Evolutionary conservation across 2,888 invertebrate genomes (phyloP).

Genomic region (Drosophila histrio): DNA sequence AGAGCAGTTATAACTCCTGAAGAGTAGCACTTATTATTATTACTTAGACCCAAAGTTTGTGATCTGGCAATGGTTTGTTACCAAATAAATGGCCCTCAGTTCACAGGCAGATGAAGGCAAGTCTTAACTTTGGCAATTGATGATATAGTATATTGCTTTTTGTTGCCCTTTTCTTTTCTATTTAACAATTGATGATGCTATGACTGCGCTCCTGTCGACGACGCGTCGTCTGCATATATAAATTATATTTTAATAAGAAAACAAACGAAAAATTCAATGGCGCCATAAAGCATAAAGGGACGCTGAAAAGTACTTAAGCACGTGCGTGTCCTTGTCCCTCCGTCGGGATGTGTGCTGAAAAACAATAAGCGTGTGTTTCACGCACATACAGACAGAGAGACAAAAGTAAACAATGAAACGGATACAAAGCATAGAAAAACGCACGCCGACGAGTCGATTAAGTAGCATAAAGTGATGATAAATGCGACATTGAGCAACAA

Average conservation of each 20-base stretch:
- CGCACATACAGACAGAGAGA: conserved; percentile 28
- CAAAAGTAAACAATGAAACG: conserved; percentile 69
- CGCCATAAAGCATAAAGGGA: conserved; percentile 78
- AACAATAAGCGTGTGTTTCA: conserved; percentile 67
- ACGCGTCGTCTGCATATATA: conserved; percentile 62
- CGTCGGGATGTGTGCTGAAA: conserved; percentile 40
- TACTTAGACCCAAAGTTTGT: conserved; percentile 7
- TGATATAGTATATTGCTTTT: conserved; percentile 28
- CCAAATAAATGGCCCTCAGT: conserved; percentile 18
- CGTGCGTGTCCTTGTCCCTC: conserved; percentile 38
- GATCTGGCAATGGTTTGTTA: conserved; percentile 10
- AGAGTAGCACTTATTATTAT: conserved; percentile 19
- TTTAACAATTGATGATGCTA: conserved; percentile 72
- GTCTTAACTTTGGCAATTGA: conserved; percentile 32
- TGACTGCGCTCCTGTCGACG: conserved; percentile 25
- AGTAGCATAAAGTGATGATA: conserved; percentile 81
- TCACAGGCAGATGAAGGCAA: neutral
- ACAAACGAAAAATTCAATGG: conserved; percentile 70
- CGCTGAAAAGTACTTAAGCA: conserved; percentile 75
- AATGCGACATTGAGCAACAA: conserved; percentile 80
- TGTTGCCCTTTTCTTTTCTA: conserved; percentile 56
- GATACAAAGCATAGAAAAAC: conserved; percentile 54
- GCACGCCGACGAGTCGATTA: conserved; percentile 71
- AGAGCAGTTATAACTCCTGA: neutral
- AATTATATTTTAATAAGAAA: conserved; percentile 80